Base-by-base conservation (phyloP, 2,888 invertebrate genomes). In the Ommatoiulus sabulosus region DNA sequence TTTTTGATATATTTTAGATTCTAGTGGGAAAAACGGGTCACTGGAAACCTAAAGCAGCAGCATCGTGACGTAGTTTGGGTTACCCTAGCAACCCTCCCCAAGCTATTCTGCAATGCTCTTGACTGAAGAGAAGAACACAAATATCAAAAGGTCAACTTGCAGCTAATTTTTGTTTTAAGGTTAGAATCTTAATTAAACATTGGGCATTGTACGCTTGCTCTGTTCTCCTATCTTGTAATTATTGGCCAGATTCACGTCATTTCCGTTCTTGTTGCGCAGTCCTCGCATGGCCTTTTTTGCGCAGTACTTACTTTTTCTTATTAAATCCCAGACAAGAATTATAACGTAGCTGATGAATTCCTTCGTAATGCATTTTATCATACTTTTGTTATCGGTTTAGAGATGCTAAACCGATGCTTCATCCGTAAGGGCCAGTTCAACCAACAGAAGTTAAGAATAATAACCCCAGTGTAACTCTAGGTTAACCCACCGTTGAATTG, bases 141-240 rank as follows among this genome's bases (percentile, higher is more conserved):
- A 72, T 72, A 72, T 24, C 72, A 72, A 72, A 72, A 72, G 72
- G 72, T 72, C 72, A 72, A 24, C 72, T 72, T 24, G 72, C 72
- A 72, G 72, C 72, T 72, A 72, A 72, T 72, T 72, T 72, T 72
- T 72, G 72, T 72, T 72, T 85, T 44, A 85, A 46, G 46, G 85
- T 85, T 85, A 44, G 85, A 44, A 44, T 44, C 46, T 85, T 85
- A 46, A 44, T 85, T 85, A 85, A 85, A 85, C 85, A 46, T 35
- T 85, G 85, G n/a, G 46, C 85, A 85, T 72, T 72, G n/a, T 24
- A 72, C 72, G 72, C 72, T 24, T 35, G 72, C 72, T 72, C 20
- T 72, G 72, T 24, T n/a, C 72, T 72, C 72, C 8, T n/a, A 10
- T 72, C 10, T n/a, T 72, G 72, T 24, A 72, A 72, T 72, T 72